phyloP scores from a whole-genome alignment of 2,113 vertebrate genomes.

The Toxotes jaculatrix region DNA sequence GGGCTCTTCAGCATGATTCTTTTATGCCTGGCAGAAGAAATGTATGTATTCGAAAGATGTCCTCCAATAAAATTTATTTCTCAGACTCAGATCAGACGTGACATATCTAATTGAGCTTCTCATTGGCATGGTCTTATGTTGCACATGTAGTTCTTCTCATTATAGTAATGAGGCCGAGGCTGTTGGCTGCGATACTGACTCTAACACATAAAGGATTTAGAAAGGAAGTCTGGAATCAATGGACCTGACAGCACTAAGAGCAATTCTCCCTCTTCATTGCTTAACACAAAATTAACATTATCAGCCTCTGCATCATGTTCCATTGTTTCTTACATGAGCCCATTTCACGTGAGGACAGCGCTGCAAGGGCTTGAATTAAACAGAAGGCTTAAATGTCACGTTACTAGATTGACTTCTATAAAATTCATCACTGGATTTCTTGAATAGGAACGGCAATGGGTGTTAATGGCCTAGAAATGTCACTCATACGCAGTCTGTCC shows the following conservation, averaged over 20 bases:
- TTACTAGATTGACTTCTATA: conserved; percentile 56
- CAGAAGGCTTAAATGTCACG: conserved; percentile 69
- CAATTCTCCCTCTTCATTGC: neutral
- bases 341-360: conserved; percentile 32
- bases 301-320: conserved; percentile 31
- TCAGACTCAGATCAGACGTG: conserved; percentile 27
- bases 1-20: neutral
- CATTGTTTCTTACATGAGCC: conserved; percentile 43
- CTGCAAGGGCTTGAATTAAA: conserved; percentile 50
- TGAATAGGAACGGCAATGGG: conserved; percentile 16
- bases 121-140: conserved; percentile 15
- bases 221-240: conserved; percentile 9
- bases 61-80: neutral
- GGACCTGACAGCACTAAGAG: conserved; percentile 2
- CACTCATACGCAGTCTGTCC: conserved; percentile 57
- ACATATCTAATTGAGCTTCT: conserved; percentile 31
- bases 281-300: conserved; percentile 24
- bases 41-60: neutral
- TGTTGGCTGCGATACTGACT: neutral
- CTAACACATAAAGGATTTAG: neutral
- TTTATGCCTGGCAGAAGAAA: neutral
- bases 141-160: conserved; percentile 17
- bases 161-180: conserved; percentile 9
- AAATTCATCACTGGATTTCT: conserved; percentile 55
- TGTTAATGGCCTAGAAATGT: conserved; percentile 75